Percentiles rank a stretch among this genome's conserved stretches.
Evolutionary conservation across 2,888 invertebrate genomes (phyloP).

Genomic region (Gari tellinella): DNA sequence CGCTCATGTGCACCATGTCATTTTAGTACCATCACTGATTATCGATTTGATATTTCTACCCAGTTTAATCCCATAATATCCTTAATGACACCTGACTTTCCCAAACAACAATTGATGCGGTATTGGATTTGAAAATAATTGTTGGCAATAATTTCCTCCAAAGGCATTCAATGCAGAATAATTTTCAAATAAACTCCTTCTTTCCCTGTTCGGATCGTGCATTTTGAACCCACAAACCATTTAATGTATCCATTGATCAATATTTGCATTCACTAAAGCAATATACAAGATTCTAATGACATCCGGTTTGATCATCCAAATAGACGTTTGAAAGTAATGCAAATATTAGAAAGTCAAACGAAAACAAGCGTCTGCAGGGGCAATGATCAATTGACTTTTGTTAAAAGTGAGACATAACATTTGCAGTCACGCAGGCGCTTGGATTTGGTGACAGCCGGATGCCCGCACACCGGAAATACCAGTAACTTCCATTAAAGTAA

Average conservation of each 20-base stretch:
- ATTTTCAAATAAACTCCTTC: constrained; percentile 56
- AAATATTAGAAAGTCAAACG: constrained; percentile 63
- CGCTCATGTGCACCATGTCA: too few species aligned
- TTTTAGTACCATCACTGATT: too few species aligned
- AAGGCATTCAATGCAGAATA: constrained; percentile 43
- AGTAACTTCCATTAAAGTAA: constrained; percentile 73
- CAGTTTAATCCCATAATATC: too few species aligned
- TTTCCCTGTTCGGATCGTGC: constrained; percentile 52
- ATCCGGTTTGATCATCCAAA: constrained; percentile 58
- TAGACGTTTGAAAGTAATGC: constrained; percentile 60
- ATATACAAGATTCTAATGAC: constrained; percentile 62
- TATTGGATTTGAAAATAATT: constrained; percentile 60
- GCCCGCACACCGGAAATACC: constrained; percentile 66
- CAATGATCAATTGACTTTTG: constrained; percentile 54
- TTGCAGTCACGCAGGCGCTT: constrained; percentile 59
- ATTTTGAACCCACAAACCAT: constrained; percentile 49
- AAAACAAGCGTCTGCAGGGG: constrained; percentile 60
- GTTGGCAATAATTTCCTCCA: constrained; percentile 60
- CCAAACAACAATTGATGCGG: constrained; percentile 37
- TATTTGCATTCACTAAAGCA: constrained; percentile 59
- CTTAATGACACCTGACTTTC: constrained; percentile 10
- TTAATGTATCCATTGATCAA: constrained; percentile 57
- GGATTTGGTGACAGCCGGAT: constrained; percentile 65
- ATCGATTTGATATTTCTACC: too few species aligned
- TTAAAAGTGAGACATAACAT: constrained; percentile 61